Evolutionary conservation across 2,113 vertebrate genomes (phyloP).

Genomic region (Peromyscus leucopus): DNA sequence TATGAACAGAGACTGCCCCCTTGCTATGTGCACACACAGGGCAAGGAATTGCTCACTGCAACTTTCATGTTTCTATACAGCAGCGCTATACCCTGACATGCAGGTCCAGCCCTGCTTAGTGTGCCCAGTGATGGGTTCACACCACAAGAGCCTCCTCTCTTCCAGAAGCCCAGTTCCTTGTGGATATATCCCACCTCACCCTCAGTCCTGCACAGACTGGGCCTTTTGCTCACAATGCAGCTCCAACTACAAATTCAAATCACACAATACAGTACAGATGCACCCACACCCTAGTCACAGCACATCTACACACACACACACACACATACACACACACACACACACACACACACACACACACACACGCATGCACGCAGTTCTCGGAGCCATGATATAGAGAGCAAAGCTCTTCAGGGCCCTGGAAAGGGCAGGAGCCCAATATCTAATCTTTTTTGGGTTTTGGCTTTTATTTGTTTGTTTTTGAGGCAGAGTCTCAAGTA

Average conservation of each 20-base stretch:
- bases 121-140: no score
- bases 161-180: background rate
- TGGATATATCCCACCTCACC: no score
- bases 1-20: background rate
- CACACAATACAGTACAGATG: fast-evolving
- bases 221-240: background rate
- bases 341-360: background rate
- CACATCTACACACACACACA: background rate
- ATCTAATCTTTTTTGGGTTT: background rate
- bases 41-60: background rate
- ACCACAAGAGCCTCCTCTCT: background rate
- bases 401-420: background rate
- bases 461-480: background rate
- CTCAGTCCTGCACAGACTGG: background rate
- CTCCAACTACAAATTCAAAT: background rate
- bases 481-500: background rate
- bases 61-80: background rate
- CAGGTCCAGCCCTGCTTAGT: background rate
- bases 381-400: background rate
- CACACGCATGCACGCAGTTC: background rate
- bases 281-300: background rate
- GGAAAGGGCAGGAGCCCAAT: no score
- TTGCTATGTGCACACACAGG: background rate
- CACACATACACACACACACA: background rate
- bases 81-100: background rate